Conservation (phyloP, 35 echinoderm and acorn worm species). For the Ophioderma brevispina region DNA sequence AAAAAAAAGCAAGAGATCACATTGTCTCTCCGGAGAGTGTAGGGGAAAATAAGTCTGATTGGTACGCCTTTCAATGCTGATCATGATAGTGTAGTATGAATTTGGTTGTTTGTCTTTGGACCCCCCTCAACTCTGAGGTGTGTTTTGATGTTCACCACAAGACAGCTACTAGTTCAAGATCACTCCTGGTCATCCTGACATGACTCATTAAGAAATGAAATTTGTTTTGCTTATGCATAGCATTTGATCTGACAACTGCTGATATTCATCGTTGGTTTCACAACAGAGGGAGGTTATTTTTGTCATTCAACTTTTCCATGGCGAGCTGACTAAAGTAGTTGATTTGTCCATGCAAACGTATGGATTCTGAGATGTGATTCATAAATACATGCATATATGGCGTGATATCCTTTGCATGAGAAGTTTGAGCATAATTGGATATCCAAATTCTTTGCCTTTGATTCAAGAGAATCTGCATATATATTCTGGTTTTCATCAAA, state of each 20-base stretch:
- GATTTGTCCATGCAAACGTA: background rate
- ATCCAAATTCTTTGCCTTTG: background rate
- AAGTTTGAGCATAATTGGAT: background rate
- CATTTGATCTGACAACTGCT: conserved; percentile 7
- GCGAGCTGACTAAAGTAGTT: conserved; percentile 18
- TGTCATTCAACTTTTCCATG: conserved; percentile 47
- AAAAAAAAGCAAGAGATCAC: no score
- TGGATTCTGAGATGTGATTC: conserved; percentile 30
- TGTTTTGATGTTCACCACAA: no score
- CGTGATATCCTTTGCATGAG: conserved; percentile 11
- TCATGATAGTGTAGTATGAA: no score
- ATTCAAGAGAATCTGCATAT: background rate
- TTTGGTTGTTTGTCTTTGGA: no score
- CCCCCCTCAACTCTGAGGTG: no score
- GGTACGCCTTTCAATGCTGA: no score
- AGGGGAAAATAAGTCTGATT: no score
- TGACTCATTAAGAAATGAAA: background rate
- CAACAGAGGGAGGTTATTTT: conserved; percentile 7
- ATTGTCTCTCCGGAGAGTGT: no score
- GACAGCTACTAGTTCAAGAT: no score
- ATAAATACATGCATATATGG: conserved; percentile 23
- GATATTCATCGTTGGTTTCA: background rate
- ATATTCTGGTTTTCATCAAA: background rate
- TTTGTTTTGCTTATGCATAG: conserved; percentile 37
- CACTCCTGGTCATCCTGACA: background rate